Evolutionary conservation across 2,797 vertebrate genomes (phyloP), one percentile per base, ranked within the genome.

Genomic region (Pristis pectinata): DNA sequence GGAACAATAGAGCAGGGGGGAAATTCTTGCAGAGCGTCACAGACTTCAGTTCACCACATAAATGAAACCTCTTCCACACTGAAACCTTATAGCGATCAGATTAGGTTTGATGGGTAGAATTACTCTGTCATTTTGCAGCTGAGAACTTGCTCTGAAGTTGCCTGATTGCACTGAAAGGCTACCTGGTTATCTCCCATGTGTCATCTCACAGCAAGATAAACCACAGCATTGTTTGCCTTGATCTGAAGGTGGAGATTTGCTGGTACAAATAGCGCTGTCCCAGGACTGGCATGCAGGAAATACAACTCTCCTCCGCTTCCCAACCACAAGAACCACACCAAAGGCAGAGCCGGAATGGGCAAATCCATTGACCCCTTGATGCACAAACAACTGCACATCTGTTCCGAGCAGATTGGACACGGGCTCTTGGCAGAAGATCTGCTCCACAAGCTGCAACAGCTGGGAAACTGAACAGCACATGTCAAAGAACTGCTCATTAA

Each of bases 391-490:
- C 44, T 34, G 41, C 70, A 93, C 92, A 93, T 93, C 92, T 93
- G 92, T 94, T 94, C 67, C n/a, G 92, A 76, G 92, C 72, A 94
- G 44, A 94, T 94, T 53, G 72, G 92, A 94, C 92, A 94, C 49
- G 87, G 92, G 44, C 27, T 76, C 67, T 76, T 94, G 92, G 92
- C 92, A 76, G 70, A 94, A 34, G 37, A 76, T 17, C 30, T 53
- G 24, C 70, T 49, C 44, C 70, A 2, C 44, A 94, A 76, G 49
- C 67, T 94, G 70, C 44, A 94, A 53, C 92, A 94, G 92, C 92
- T 94, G 92, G 92, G 70, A 94, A 44, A 94, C 44, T 94, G 70
- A 44, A 94, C 41, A 93, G 91, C 44, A 94, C 70, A 94, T 94
- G 92, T 76, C 70, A 94, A 56, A 6, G 92, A 76, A 30, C 44